Conservation (phyloP, 2,113 vertebrate species). For the Prunella fulvescens region DNA sequence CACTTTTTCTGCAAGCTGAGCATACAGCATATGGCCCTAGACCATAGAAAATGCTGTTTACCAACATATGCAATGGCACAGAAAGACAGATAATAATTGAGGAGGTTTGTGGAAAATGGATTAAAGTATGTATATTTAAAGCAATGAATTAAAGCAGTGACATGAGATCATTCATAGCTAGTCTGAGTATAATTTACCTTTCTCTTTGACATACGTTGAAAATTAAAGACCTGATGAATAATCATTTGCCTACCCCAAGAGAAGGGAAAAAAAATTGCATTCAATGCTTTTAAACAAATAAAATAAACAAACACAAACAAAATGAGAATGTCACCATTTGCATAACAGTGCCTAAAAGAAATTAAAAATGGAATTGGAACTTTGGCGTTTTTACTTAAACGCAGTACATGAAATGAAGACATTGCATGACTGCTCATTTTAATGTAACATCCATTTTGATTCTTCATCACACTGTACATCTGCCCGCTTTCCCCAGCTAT, state of each 20-base stretch:
- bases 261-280: not conserved
- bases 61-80: slow-evolving; percentile 33
- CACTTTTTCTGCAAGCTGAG: slow-evolving; percentile 12
- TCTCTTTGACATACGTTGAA: not conserved
- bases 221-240: slow-evolving; percentile 5
- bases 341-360: slow-evolving; percentile 5
- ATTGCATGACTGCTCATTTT: slow-evolving; percentile 64
- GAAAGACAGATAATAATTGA: slow-evolving; percentile 35
- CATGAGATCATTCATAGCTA: not conserved
- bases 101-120: not conserved
- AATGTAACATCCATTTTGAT: slow-evolving; percentile 70
- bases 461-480: slow-evolving; percentile 66
- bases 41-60: slow-evolving; percentile 24
- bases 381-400: slow-evolving; percentile 44
- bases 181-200: slow-evolving; percentile 12
- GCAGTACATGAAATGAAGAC: slow-evolving; percentile 35
- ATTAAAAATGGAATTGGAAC: slow-evolving; percentile 26
- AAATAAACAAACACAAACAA: not conserved
- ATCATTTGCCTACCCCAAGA: not conserved
- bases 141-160: slow-evolving; percentile 17
- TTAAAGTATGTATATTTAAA: slow-evolving; percentile 17
- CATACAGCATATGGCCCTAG: slow-evolving; percentile 28
- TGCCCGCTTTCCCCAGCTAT: slow-evolving; percentile 57
- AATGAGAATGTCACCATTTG: slow-evolving; percentile 5
- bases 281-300: not conserved